Conservation (phyloP, 2,113 vertebrate species). For the Marcusenius ussheri region DNA sequence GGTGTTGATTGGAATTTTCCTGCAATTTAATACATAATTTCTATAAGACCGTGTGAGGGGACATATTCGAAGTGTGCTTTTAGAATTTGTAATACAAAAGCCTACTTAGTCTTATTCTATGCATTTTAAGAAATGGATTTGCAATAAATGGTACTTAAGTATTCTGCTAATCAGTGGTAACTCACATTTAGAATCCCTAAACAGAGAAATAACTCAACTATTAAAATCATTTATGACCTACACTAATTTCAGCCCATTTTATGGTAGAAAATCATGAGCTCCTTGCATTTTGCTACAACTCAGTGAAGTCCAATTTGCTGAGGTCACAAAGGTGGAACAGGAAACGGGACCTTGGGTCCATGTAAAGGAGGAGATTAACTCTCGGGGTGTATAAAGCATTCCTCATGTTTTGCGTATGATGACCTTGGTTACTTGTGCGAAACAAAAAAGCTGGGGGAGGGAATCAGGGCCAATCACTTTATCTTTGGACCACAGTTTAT, state of each 20-base stretch:
- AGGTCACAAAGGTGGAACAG: background rate
- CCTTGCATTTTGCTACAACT: background rate
- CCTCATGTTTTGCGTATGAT: background rate
- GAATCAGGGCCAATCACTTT: background rate
- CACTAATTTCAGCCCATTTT: background rate
- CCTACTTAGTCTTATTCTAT: background rate
- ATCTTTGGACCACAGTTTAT: slow-evolving; percentile 17
- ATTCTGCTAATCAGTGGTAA: background rate
- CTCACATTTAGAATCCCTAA: background rate
- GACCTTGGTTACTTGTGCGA: background rate
- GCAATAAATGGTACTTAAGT: background rate
- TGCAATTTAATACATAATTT: background rate
- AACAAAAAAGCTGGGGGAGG: background rate
- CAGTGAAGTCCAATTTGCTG: background rate
- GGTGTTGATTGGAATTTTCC: background rate
- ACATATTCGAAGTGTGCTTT: background rate
- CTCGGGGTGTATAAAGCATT: background rate
- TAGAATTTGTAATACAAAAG: background rate
- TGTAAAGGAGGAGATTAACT: background rate
- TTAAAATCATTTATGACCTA: background rate
- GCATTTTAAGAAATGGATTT: background rate
- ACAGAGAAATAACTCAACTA: background rate
- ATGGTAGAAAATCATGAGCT: background rate
- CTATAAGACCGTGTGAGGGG: background rate
- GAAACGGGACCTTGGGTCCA: background rate